Evolutionary conservation across 1,140 invertebrate genomes (phyloP).

Genomic region (Centruroides vittatus): DNA sequence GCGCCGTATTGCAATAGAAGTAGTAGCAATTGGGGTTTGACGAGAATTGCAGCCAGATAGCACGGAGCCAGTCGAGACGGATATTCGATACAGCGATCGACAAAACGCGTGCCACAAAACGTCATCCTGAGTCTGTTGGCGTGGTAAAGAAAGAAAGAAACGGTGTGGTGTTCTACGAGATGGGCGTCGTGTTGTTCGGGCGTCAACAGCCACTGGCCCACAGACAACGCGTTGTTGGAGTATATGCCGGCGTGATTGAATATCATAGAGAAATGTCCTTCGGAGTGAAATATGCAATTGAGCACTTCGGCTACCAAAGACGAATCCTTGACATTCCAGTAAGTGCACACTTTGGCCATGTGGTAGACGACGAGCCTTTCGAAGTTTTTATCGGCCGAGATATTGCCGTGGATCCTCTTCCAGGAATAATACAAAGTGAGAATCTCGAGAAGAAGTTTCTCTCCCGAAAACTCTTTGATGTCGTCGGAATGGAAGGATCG

Average conservation of each 20-base stretch:
- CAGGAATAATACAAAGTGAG: too few relatives aligned
- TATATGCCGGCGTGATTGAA: not conserved
- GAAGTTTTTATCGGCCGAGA: too few relatives aligned
- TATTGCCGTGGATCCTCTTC: too few relatives aligned
- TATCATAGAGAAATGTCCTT: constrained; percentile 6
- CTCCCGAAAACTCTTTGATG: too few relatives aligned
- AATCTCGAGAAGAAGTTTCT: too few relatives aligned
- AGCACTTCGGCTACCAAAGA: not conserved
- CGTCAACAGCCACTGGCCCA: not conserved
- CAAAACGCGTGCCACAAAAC: not conserved
- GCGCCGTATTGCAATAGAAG: constrained; percentile 1
- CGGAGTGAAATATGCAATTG: constrained; percentile 1
- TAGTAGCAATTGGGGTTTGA: not conserved
- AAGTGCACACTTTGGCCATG: constrained; percentile 4
- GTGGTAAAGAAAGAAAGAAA: constrained; percentile 5
- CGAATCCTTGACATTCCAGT: constrained; percentile 2
- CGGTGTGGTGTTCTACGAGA: not conserved
- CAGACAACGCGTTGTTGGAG: not conserved
- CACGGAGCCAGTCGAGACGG: constrained; percentile 3
- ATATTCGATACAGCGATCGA: not conserved
- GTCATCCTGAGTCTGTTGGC: not conserved
- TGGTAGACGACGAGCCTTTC: too few relatives aligned
- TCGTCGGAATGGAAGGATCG: too few relatives aligned
- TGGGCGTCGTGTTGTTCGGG: not conserved
- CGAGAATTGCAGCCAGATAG: constrained; percentile 3